These are phyloP conservation scores for Eilema caniola DNA, from an alignment of 2,888 invertebrate genomes.

Conservation along the genomic window DNA sequence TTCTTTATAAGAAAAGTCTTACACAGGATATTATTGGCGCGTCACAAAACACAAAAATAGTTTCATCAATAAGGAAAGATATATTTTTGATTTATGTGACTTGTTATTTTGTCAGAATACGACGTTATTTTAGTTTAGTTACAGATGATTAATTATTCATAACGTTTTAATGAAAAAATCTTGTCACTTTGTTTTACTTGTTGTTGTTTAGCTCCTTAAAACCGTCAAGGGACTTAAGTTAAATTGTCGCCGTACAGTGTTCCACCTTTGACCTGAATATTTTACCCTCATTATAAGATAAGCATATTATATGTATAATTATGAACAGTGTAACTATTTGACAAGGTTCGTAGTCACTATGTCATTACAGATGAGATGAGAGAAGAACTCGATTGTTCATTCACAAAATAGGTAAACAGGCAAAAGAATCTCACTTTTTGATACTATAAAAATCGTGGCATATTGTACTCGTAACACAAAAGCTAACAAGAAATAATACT, in stretches of 20 bases:
- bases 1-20: neutral
- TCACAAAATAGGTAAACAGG: too few relatives aligned
- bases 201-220: neutral
- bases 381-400: too few relatives aligned
- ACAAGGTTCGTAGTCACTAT: neutral
- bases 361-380: neutral
- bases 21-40: neutral
- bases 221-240: neutral
- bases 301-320: neutral
- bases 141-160: neutral
- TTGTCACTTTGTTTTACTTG: neutral
- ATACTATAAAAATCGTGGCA: too few relatives aligned
- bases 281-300: neutral
- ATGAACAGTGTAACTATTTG: neutral
- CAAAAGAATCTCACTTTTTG: too few relatives aligned
- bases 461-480: neutral
- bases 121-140: neutral
- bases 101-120: neutral
- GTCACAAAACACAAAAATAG: neutral
- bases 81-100: neutral
- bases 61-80: neutral
- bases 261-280: neutral
- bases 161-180: neutral
- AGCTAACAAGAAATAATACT: constrained; percentile 14
- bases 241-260: neutral